Percentiles rank a stretch among this genome's conserved stretches.
phyloP scores from a whole-genome alignment of 2,113 vertebrate species.

The Myrmecobius fasciatus region DNA sequence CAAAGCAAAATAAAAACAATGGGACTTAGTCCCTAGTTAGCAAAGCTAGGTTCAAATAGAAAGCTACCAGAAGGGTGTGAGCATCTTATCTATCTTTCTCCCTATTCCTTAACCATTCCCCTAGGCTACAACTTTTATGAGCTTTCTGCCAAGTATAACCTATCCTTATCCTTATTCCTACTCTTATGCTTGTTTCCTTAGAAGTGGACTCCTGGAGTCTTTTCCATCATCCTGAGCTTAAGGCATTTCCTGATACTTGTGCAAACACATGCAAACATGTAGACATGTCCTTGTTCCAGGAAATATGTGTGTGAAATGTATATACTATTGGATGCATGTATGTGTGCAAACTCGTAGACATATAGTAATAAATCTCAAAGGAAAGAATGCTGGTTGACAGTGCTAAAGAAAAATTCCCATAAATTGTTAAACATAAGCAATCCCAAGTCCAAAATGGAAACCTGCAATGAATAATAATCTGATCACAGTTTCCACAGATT shows the following conservation, averaged over 20 bases:
- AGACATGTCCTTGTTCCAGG: background rate
- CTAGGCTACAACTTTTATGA: background rate
- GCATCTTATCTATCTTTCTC: background rate
- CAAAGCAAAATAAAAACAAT: background rate
- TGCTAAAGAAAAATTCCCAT: no score
- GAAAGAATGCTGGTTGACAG: background rate
- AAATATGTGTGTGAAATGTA: no score
- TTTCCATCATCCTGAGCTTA: background rate
- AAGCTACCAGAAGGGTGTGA: background rate
- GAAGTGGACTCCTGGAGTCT: background rate
- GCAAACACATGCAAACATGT: background rate
- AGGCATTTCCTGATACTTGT: background rate
- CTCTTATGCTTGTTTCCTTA: no score
- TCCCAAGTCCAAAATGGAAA: no score
- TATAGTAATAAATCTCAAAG: background rate
- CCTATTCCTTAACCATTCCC: background rate
- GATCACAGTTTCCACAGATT: no score
- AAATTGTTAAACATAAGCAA: no score
- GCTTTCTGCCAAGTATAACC: background rate
- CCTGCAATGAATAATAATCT: no score
- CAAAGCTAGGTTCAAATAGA: background rate
- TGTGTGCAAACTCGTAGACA: no score
- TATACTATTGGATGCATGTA: no score
- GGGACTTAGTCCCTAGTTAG: background rate
- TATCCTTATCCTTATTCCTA: background rate